Evolutionary conservation across 2,113 vertebrate genomes (phyloP), one percentile per base, ranked within the genome.

Genomic region (Mystacornis crossleyi): DNA sequence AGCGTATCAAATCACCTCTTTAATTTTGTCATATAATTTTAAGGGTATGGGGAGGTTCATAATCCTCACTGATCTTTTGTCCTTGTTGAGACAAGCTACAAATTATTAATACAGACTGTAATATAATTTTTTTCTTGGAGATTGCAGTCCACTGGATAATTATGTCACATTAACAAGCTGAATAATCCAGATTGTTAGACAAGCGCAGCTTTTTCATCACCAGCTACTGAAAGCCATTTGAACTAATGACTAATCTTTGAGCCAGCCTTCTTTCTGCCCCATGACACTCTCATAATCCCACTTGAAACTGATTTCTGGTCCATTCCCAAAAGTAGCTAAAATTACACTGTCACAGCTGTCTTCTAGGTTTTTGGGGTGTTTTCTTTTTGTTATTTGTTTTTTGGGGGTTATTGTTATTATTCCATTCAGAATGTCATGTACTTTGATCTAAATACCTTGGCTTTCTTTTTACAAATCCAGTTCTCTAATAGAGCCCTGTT

Each of bases 221-320:
- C 62, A 81, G 57, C 38, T 89, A 94, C 74, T 67, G n/a, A 87
- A 91, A 91, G 65, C 40, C n/a, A 20, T 93, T 90, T 90, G 66
- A 82, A 82, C n/a, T 72, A 81, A 89, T 29, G 47, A 81, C 72
- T 65, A 40, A 72, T 73, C 62, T 86, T 64, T 78, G 60, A 96
- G 64, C 26, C 57, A 91, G 26, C 43, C 38, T 75, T 85, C 42
- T 42, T 11, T 17, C 47, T 7, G 17, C 16, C 47, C 23, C 42
- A 60, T 51, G 74, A 85, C 29, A 57, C 40, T 75, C 19, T n/a
- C 36, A 42, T 57, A 93, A 95, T 92, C 75, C 34, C 43, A 54
- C 60, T 25, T 73, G 58, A 92, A 95, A 85, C 47, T 77, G 3
- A 54, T 73, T 93, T 91, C 65, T 89, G 34, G 69, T 71, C 29